Base-by-base conservation (phyloP, 2,888 invertebrate species). In the Netelia virgata region DNA sequence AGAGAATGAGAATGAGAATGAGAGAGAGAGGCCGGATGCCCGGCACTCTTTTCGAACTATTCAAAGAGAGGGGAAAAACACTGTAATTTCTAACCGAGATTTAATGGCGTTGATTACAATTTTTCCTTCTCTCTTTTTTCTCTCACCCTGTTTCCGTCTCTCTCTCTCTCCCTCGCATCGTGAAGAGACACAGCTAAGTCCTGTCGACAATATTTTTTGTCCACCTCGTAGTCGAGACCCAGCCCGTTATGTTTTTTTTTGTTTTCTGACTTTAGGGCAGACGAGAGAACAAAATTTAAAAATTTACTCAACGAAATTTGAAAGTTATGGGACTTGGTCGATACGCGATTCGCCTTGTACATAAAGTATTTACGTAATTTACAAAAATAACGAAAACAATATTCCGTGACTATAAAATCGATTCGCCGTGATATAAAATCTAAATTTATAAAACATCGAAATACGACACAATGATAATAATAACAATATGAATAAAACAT, bases 41-140 rank as follows among this genome's bases (percentile, higher is more conserved):
- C 53, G 28, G 16, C n/a, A 74, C 50, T 75, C 64, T 76, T 82
- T 43, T 18, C 61, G 50, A 82, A 69, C 83, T 59, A 63, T 63
- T 74, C 63, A 10, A 5, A 5, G 28, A 28, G 28, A 66, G 66
- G 80, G 57, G 53, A 53, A 41, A 68, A 18, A 23, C 50, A 53
- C 23, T 47, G 78, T 84, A 85, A 87, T 82, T 83, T 83, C 70
- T 78, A 70, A 28, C 28, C 68, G 81, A 73, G 84, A 86, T 86
- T 81, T 73, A 80, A 84, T 76, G 68, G 63, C 79, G 53, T 66
- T 81, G 77, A 84, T 84, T 82, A 76, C 50, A 57, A 66, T 28
- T 28, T 28, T 5, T 5, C 5, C 64, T 72, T 72, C n/a, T n/a
- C 16, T n/a, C n/a, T 53, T 2, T 53, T 53, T 2, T 53, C 14